These are phyloP conservation scores for Acinonyx jubatus DNA, from an alignment of 2,113 vertebrate species.

Conservation along the genomic window DNA sequence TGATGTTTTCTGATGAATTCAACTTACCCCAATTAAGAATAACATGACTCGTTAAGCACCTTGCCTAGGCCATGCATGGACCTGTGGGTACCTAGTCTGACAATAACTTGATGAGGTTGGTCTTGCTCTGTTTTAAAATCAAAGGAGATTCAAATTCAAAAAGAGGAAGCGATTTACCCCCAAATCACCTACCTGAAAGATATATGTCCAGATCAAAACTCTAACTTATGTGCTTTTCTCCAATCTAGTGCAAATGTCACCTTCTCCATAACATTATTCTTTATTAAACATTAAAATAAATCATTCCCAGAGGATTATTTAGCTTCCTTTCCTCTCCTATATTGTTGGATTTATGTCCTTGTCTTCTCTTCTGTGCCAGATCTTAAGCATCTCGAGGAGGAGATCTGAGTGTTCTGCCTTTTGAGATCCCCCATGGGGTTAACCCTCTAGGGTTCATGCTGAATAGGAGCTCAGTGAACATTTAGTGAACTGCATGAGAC, in stretches of 20 bases:
- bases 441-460: not conserved
- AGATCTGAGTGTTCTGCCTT: not conserved
- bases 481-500: not conserved
- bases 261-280: not conserved
- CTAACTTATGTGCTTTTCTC: not conserved
- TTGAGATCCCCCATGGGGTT: not conserved
- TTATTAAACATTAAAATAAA: slow-evolving; percentile 47
- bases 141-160: not conserved
- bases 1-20: not conserved
- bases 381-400: not conserved
- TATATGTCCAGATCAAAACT: not conserved
- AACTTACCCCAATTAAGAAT: not conserved
- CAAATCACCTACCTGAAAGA: not conserved
- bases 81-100: not conserved
- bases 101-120: not conserved
- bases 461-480: not conserved
- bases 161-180: not conserved
- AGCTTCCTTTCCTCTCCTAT: not conserved
- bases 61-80: not conserved
- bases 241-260: not conserved
- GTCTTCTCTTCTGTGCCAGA: not conserved
- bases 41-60: not conserved
- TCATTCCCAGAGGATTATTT: not conserved
- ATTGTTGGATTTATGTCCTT: not conserved
- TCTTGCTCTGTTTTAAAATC: slow-evolving; percentile 38